A percentile compares a stretch with the other conserved stretches of the same genome.
phyloP scores from a whole-genome alignment of 2,888 invertebrate species.

The Yponomeuta evonymella region DNA sequence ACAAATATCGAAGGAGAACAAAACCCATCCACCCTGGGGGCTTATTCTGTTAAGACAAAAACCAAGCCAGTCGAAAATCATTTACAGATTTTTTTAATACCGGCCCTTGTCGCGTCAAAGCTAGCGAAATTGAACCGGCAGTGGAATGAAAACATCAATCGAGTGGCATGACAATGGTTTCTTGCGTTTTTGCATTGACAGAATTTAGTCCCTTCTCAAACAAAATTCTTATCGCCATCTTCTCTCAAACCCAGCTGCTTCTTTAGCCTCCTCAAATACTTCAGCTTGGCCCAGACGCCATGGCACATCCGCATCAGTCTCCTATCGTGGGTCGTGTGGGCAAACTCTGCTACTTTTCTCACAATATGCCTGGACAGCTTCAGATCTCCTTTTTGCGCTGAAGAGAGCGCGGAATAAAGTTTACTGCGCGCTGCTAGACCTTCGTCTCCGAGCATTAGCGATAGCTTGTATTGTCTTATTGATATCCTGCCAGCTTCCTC shows the following conservation, averaged over 20 bases:
- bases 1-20: no score
- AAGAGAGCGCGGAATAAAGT: conserved; percentile 90
- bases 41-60: no score
- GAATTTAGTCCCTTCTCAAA: neutral
- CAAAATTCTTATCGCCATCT: conserved; percentile 5
- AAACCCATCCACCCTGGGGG: no score
- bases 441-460: conserved; percentile 88
- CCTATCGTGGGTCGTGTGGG: conserved; percentile 71
- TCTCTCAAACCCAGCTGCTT: conserved; percentile 19
- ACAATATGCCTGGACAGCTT: conserved; percentile 79
- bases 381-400: conserved; percentile 87
- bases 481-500: conserved; percentile 93
- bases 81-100: no score
- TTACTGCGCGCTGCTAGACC: conserved; percentile 87
- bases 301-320: conserved; percentile 87
- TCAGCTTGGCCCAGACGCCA: conserved; percentile 90
- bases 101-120: no score
- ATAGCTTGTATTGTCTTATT: conserved; percentile 86
- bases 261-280: conserved; percentile 65
- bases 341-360: conserved; percentile 50
- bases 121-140: no score
- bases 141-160: neutral
- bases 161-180: neutral
- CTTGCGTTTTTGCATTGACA: neutral
- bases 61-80: no score